Evolutionary conservation across 2,113 vertebrate genomes (phyloP).

Genomic region (Notarius quadriscutis): DNA sequence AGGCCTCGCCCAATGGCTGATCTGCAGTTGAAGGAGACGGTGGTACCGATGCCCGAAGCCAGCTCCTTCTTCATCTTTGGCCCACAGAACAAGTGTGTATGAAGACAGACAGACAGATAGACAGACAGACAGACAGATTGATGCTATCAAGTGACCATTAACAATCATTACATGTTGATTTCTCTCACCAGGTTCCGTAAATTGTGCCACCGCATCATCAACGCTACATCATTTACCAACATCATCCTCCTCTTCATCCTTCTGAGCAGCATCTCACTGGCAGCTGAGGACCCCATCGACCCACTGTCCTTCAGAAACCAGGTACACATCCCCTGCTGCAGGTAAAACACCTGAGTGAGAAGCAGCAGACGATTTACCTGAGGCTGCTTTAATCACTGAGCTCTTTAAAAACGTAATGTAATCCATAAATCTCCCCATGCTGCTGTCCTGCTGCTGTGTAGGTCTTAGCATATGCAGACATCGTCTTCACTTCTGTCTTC

Average conservation of each 20-base stretch:
- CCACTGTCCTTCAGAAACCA: conserved; percentile 85
- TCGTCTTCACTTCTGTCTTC: conserved; percentile 89
- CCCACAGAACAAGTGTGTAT: conserved; percentile 87
- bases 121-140: background rate
- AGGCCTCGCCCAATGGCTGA: conserved; percentile 90
- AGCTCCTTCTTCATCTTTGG: conserved; percentile 94
- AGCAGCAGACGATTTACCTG: no score
- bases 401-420: background rate
- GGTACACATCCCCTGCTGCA: conserved; percentile 63
- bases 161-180: background rate
- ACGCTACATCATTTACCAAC: conserved; percentile 94
- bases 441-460: conserved; percentile 53
- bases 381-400: background rate
- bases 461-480: conserved; percentile 87
- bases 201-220: conserved; percentile 88
- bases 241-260: conserved; percentile 96
- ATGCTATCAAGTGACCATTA: background rate
- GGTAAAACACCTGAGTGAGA: background rate
- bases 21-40: conserved; percentile 90
- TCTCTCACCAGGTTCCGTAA: conserved; percentile 78
- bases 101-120: background rate
- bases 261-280: conserved; percentile 87
- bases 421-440: background rate
- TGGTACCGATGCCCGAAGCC: conserved; percentile 91
- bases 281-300: conserved; percentile 90